Evolutionary conservation across 2,113 vertebrate genomes (phyloP).

Genomic region (Ochotona princeps): DNA sequence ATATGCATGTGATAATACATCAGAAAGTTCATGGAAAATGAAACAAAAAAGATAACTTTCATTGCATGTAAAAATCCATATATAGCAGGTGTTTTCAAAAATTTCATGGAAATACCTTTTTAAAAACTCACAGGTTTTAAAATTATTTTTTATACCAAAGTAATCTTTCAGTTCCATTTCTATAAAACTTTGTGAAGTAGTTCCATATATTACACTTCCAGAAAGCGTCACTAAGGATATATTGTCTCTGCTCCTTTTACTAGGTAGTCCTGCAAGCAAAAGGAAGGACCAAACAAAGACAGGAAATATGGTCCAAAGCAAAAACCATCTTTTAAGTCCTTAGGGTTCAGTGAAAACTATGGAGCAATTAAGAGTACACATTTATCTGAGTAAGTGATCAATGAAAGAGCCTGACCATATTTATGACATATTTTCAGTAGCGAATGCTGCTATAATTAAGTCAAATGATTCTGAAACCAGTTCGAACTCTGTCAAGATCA

Average conservation of each 20-base stretch:
- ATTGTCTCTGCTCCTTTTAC: not conserved
- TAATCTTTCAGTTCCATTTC: too few species aligned
- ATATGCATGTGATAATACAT: not conserved
- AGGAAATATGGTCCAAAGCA: not conserved
- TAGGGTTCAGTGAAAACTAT: not conserved
- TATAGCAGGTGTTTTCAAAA: too few species aligned
- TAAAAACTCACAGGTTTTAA: too few species aligned
- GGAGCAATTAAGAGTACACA: not conserved
- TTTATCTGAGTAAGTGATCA: not conserved
- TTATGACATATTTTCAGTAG: not conserved
- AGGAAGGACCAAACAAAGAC: not conserved
- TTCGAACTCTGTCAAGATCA: not conserved
- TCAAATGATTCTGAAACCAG: not conserved
- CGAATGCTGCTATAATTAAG: not conserved
- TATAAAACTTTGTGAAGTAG: too few species aligned
- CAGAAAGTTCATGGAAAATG: too few species aligned
- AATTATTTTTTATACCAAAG: too few species aligned
- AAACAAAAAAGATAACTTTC: too few species aligned
- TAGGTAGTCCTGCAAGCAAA: not conserved
- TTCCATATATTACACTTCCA: not conserved
- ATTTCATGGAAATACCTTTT: too few species aligned
- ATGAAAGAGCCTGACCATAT: not conserved
- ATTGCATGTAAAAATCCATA: too few species aligned
- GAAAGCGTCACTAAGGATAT: not conserved
- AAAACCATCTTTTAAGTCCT: not conserved